phyloP scores from a whole-genome alignment of 2,797 vertebrate genomes.

The Bucorvus abyssinicus region DNA sequence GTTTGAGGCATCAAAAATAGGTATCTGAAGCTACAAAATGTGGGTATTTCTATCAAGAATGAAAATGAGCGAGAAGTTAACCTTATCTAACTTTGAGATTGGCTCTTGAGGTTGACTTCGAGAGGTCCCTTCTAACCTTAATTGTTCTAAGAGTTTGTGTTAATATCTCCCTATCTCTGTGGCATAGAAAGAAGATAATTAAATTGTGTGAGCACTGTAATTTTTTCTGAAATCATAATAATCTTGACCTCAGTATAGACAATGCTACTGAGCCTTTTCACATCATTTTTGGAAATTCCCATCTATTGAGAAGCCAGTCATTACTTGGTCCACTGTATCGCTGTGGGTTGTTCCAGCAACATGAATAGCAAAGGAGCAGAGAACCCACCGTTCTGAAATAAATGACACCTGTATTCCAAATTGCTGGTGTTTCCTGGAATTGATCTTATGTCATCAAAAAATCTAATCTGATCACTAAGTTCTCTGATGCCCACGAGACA shows the following conservation, averaged over 20 bases:
- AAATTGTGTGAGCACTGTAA: slow-evolving; percentile 15
- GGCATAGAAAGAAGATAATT: not conserved
- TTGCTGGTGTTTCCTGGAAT: not conserved
- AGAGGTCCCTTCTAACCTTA: not conserved
- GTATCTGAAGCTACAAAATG: not conserved
- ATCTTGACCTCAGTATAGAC: not conserved
- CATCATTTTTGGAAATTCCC: not conserved
- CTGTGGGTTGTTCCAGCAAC: not conserved
- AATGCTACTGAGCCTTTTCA: not conserved
- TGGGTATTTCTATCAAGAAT: not conserved
- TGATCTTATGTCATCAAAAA: not conserved
- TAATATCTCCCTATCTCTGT: not conserved
- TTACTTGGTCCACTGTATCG: not conserved
- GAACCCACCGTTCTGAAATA: not conserved
- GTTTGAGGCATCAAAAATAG: not conserved
- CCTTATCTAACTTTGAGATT: not conserved
- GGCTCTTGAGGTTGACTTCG: not conserved
- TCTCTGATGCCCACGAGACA: not conserved
- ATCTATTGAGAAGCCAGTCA: not conserved
- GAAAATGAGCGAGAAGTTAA: not conserved
- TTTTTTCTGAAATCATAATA: slow-evolving; percentile 46
- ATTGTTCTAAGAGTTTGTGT: not conserved
- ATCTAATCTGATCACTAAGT: not conserved
- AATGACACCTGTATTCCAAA: not conserved
- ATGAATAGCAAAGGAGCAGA: not conserved